These are phyloP conservation scores for Clarias pachynema DNA, from an alignment of 2,797 vertebrate genomes.

Conservation along the genomic window DNA sequence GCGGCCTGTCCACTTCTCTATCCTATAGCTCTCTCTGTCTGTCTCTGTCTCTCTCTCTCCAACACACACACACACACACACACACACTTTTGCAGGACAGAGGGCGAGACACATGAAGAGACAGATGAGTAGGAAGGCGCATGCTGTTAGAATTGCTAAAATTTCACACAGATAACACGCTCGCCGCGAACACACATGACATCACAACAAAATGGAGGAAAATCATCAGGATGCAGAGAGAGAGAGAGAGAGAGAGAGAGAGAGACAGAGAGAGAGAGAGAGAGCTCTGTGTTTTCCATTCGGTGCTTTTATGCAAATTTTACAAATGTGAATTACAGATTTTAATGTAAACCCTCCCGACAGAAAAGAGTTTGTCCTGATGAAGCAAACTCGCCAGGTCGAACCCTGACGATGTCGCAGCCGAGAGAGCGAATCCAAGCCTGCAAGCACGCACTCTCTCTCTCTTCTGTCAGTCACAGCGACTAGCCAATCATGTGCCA, in stretches of 20 bases:
- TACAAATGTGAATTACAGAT: neutral
- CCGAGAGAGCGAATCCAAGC: neutral
- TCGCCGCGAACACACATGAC: neutral
- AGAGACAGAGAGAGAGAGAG: neutral
- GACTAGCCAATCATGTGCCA: neutral
- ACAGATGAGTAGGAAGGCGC: neutral
- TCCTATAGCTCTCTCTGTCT: conserved; percentile 43
- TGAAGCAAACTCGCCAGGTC: neutral
- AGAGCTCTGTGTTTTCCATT: neutral
- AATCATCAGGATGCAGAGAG: neutral
- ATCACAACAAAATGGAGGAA: conserved; percentile 2
- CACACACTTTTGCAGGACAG: neutral
- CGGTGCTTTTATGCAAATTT: neutral
- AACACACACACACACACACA: conserved; percentile 24
- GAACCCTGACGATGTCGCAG: neutral
- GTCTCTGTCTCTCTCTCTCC: too few relatives aligned
- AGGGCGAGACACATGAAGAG: neutral
- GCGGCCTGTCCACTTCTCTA: conserved; percentile 67
- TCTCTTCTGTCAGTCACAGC: neutral
- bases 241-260: neutral
- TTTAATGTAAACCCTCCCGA: neutral
- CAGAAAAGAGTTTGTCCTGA: neutral
- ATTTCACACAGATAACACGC: neutral
- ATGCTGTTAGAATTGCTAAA: neutral
- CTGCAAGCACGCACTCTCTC: too few relatives aligned